Evolutionary conservation across 2,113 vertebrate genomes (phyloP).

Genomic region (Coregonus clupeaformis): DNA sequence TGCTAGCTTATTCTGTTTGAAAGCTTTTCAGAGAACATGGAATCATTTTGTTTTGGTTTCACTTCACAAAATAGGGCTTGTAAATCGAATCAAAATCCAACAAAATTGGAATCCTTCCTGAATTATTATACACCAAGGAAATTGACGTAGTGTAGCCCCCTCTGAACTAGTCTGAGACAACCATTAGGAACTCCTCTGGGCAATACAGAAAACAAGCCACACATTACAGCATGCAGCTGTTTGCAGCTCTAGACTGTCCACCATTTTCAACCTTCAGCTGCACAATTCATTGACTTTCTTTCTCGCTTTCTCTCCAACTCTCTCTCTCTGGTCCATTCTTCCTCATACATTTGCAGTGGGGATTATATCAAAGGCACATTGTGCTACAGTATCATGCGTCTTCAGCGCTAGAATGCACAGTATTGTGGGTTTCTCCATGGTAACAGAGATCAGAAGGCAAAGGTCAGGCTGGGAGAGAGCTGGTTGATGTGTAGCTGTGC

Average conservation of each 20-base stretch:
- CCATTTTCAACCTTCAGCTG: background rate
- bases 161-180: too few species aligned
- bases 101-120: background rate
- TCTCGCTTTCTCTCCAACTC: background rate
- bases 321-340: background rate
- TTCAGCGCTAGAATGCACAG: slow-evolving; percentile 26
- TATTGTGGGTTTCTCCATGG: slow-evolving; percentile 62
- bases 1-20: slow-evolving; percentile 6
- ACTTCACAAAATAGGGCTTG: too few species aligned
- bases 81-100: too few species aligned
- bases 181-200: too few species aligned
- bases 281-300: background rate
- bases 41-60: background rate
- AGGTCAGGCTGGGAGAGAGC: slow-evolving; percentile 57
- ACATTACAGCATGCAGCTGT: background rate
- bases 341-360: slow-evolving; percentile 2
- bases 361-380: slow-evolving; percentile 23
- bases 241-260: background rate
- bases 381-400: slow-evolving; percentile 12
- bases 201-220: too few species aligned
- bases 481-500: slow-evolving; percentile 43
- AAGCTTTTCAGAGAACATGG: background rate
- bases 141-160: too few species aligned
- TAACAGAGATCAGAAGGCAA: slow-evolving; percentile 63
- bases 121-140: background rate